A percentile compares a stretch with the other conserved stretches of the same genome.
Evolutionary conservation across 2,797 vertebrate genomes (phyloP).

Genomic region (Clarias pachynema): DNA sequence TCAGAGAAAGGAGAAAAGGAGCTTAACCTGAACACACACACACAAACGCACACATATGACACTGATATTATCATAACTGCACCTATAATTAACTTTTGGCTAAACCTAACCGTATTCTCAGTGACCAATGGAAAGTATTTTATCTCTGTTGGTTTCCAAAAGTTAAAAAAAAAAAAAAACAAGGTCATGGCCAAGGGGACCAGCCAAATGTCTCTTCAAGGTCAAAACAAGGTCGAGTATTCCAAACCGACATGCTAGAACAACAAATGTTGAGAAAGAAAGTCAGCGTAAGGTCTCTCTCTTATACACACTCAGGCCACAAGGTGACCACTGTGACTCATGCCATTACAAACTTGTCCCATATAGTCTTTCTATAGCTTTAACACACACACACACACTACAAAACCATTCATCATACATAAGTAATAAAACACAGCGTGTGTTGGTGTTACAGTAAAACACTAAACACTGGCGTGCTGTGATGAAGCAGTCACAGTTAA

Average conservation of each 20-base stretch:
- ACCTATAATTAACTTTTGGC: too few species aligned
- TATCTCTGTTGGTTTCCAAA: too few species aligned
- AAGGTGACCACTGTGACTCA: neutral
- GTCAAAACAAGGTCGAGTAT: neutral
- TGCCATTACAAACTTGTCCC: neutral
- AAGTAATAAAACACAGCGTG: neutral
- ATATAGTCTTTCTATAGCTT: neutral
- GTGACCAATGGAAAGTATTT: too few species aligned
- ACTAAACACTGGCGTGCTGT: neutral
- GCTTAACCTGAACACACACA: neutral
- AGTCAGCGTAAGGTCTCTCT: neutral
- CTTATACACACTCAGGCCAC: neutral
- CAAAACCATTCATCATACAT: neutral
- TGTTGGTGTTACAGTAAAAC: neutral
- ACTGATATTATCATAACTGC: neutral
- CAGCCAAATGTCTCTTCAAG: neutral
- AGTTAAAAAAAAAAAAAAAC: too few species aligned
- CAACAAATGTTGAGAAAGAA: neutral
- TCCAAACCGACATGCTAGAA: neutral
- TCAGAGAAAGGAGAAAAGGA: neutral
- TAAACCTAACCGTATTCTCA: too few species aligned
- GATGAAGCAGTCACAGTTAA: neutral
- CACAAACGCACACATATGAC: neutral
- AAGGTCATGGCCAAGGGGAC: neutral
- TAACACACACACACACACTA: neutral